Evolutionary conservation across 2,797 vertebrate genomes (phyloP).

Genomic region (Gastrophryne carolinensis): DNA sequence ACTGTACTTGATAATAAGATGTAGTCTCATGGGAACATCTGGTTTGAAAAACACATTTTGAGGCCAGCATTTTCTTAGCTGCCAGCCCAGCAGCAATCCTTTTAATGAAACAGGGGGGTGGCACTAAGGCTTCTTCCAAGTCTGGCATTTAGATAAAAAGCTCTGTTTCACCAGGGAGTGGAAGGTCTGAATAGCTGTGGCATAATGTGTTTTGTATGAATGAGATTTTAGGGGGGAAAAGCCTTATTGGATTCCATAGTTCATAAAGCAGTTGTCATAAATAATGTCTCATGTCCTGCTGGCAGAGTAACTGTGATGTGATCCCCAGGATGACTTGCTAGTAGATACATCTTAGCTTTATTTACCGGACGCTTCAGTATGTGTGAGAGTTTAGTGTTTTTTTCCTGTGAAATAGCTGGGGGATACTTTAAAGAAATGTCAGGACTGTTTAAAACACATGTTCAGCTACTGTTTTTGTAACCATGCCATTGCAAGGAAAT

Average conservation of each 20-base stretch:
- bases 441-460: background rate
- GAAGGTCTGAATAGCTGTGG: constrained; percentile 1
- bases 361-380: no score
- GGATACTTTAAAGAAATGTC: background rate
- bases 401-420: background rate
- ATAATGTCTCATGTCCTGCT: background rate
- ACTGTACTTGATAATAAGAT: background rate
- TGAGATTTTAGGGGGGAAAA: background rate
- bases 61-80: constrained; percentile 2
- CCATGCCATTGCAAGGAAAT: background rate
- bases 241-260: background rate
- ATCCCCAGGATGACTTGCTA: no score
- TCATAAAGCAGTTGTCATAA: background rate
- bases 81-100: constrained; percentile 5
- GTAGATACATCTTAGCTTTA: no score
- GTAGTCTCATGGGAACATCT: background rate
- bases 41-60: background rate
- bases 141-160: constrained; percentile 27
- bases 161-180: constrained; percentile 10
- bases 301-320: background rate
- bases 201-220: background rate
- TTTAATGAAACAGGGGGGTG: constrained; percentile 22
- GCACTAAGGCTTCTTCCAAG: constrained; percentile 15
- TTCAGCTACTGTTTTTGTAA: constrained; percentile 16
- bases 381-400: background rate